These are phyloP conservation scores for Styela plicata DNA, from an alignment of 23 tunicate genomes.

Conservation along the genomic window DNA sequence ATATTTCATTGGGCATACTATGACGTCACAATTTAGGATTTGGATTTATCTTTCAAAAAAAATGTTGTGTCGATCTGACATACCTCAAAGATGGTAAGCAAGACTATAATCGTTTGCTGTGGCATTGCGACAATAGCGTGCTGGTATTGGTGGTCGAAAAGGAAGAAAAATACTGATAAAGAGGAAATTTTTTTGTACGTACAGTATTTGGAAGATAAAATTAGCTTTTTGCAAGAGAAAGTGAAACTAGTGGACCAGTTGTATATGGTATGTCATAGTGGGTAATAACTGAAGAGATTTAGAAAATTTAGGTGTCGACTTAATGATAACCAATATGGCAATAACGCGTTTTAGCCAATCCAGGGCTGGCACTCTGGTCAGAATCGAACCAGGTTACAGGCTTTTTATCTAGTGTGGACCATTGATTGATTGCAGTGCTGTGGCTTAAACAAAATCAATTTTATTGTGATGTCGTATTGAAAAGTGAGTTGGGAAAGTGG, in stretches of 20 bases:
- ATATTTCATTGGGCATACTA: not conserved
- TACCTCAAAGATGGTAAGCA: not conserved
- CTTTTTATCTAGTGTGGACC: too few relatives aligned
- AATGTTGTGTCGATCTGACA: not conserved
- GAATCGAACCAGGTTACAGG: too few relatives aligned
- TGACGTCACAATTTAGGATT: not conserved
- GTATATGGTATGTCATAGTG: conserved; percentile 8
- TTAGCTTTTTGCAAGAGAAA: not conserved
- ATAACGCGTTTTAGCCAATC: too few relatives aligned
- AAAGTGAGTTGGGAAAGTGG: too few relatives aligned
- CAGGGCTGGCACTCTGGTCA: too few relatives aligned
- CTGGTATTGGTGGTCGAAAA: conserved; percentile 1
- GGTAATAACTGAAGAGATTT: not conserved
- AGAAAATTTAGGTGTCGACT: too few relatives aligned
- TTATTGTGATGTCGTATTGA: too few relatives aligned
- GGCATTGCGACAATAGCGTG: not conserved
- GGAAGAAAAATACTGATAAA: not conserved
- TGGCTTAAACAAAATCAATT: too few relatives aligned
- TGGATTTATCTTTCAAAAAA: too few relatives aligned
- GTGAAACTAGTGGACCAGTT: not conserved
- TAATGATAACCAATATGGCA: too few relatives aligned
- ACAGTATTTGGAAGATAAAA: not conserved
- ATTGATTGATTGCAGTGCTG: too few relatives aligned
- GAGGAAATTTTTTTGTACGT: not conserved
- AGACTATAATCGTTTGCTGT: not conserved